Conservation (phyloP, 2,888 invertebrate genomes). For the Boloria selene region DNA sequence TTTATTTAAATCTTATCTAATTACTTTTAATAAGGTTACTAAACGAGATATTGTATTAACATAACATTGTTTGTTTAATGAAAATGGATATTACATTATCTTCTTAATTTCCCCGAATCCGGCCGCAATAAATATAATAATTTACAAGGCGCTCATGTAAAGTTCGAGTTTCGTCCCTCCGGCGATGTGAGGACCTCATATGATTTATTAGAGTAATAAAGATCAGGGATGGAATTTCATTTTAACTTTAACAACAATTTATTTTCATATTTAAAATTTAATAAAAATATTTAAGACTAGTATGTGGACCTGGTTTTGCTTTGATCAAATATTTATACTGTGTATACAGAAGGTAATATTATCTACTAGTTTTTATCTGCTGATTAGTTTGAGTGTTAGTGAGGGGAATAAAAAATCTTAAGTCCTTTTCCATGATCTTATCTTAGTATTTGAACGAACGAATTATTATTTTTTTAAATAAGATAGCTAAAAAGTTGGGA, state of each 20-base stretch:
- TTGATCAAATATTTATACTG: too few species aligned
- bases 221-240: constrained; percentile 24
- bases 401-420: too few species aligned
- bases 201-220: constrained; percentile 32
- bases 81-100: constrained; percentile 17
- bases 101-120: constrained; percentile 10
- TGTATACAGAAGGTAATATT: not conserved
- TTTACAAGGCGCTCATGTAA: constrained; percentile 24
- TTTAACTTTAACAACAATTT: constrained; percentile 14
- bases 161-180: constrained; percentile 23
- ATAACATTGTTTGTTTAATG: constrained; percentile 5
- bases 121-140: constrained; percentile 26
- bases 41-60: constrained; percentile 4
- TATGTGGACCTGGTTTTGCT: too few species aligned
- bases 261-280: constrained; percentile 1
- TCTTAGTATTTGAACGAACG: too few species aligned
- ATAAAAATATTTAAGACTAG: not conserved
- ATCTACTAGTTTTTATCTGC: not conserved
- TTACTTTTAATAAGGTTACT: not conserved
- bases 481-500: too few species aligned
- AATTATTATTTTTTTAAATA: too few species aligned
- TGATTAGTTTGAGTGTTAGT: too few species aligned
- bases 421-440: too few species aligned
- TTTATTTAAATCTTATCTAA: not conserved
- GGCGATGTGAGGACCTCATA: constrained; percentile 23